phyloP scores from a whole-genome alignment of 2,797 vertebrate species.

The Sebastes melanostomus region DNA sequence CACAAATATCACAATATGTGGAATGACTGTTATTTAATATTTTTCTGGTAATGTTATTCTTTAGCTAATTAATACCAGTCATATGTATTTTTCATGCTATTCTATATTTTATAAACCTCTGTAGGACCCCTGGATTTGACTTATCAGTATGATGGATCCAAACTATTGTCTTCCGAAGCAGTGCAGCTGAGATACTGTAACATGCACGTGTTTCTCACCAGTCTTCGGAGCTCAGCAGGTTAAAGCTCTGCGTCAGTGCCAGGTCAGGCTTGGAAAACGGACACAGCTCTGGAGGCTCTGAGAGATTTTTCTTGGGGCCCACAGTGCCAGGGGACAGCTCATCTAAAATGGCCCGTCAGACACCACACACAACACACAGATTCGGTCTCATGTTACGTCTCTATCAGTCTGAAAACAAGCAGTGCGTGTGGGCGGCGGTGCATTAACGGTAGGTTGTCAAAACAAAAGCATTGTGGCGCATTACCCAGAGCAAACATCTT shows the following conservation, averaged over 20 bases:
- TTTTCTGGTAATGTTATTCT: neutral
- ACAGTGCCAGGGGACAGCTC: conserved; percentile 71
- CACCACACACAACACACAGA: conserved; percentile 25
- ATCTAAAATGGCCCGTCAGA: conserved; percentile 67
- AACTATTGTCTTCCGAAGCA: neutral
- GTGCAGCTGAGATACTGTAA: neutral
- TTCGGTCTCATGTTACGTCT: conserved; percentile 53
- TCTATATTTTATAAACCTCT: neutral
- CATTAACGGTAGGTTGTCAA: conserved; percentile 63
- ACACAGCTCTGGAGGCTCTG: conserved; percentile 80
- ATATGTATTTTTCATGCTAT: neutral
- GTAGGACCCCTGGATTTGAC: neutral
- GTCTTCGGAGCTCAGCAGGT: conserved; percentile 85
- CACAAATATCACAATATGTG: neutral
- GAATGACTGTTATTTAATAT: neutral
- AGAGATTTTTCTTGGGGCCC: conserved; percentile 79
- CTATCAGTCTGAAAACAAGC: conserved; percentile 45
- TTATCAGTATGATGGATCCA: neutral
- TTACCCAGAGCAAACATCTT: conserved; percentile 51
- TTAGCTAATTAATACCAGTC: neutral
- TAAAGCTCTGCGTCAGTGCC: conserved; percentile 85
- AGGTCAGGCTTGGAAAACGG: conserved; percentile 88
- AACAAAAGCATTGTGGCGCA: conserved; percentile 58
- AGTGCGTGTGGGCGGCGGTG: conserved; percentile 35
- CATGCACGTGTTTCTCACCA: conserved; percentile 82